phyloP scores from a whole-genome alignment of 2,888 invertebrate species.

The Leptinotarsa haldemani region DNA sequence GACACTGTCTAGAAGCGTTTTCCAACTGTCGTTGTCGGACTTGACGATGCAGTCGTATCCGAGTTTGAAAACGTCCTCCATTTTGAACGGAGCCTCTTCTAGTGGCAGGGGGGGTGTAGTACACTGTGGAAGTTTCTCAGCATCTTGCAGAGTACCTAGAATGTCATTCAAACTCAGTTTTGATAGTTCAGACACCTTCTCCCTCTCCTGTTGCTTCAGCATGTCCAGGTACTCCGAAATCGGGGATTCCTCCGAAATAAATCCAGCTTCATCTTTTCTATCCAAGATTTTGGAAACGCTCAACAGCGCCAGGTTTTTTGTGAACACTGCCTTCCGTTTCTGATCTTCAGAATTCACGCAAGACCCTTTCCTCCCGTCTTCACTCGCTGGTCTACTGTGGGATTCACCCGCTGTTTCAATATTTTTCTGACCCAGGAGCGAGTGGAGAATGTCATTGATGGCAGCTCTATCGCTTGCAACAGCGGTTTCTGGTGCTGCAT shows the following conservation, averaged over 20 bases:
- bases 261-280: constrained; percentile 34
- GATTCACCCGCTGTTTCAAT: not conserved
- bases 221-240: constrained; percentile 48
- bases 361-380: not conserved
- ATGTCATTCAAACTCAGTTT: constrained; percentile 26
- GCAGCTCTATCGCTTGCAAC: constrained; percentile 24
- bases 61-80: constrained; percentile 57
- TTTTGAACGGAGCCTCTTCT: constrained; percentile 29
- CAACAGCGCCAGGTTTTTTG: constrained; percentile 59
- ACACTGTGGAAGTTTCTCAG: constrained; percentile 16
- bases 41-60: constrained; percentile 56
- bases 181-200: constrained; percentile 25
- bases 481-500: not conserved
- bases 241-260: constrained; percentile 41
- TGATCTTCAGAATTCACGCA: constrained; percentile 21
- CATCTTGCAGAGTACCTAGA: constrained; percentile 23
- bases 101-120: constrained; percentile 11
- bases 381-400: not conserved
- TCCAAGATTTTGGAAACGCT: constrained; percentile 51
- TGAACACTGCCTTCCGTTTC: constrained; percentile 39
- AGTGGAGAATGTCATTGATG: constrained; percentile 14
- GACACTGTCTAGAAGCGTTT: constrained; percentile 30
- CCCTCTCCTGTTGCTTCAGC: constrained; percentile 42
- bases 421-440: not conserved
- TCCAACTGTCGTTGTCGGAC: constrained; percentile 49